phyloP scores from a whole-genome alignment of 2,888 invertebrate species.

The Tridacna crocea region DNA sequence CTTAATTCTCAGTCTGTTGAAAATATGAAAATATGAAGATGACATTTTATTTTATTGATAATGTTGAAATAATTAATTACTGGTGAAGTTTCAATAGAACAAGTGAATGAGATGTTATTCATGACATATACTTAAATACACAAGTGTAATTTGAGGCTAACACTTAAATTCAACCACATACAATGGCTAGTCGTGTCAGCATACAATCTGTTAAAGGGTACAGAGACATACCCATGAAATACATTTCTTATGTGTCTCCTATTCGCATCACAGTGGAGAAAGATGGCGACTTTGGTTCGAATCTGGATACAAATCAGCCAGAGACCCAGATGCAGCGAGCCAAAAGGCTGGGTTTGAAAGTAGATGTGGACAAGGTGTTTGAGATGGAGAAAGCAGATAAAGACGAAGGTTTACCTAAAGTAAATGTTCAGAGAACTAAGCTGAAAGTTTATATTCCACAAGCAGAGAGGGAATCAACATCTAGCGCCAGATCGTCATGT shows the following conservation, averaged over 20 bases:
- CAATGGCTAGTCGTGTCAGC: slow-evolving; percentile 4
- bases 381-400: slow-evolving; percentile 49
- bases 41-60: no score
- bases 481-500: slow-evolving; percentile 55
- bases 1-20: no score
- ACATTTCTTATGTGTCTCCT: slow-evolving; percentile 19
- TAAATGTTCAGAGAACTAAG: slow-evolving; percentile 42
- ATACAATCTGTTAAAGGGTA: slow-evolving; percentile 5
- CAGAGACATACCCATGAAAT: slow-evolving; percentile 2
- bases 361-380: slow-evolving; percentile 55
- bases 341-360: slow-evolving; percentile 54
- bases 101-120: no score
- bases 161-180: no score
- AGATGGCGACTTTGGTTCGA: slow-evolving; percentile 31
- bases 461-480: slow-evolving; percentile 47
- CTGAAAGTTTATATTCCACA: slow-evolving; percentile 62
- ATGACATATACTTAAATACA: no score
- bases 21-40: no score
- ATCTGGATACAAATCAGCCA: slow-evolving; percentile 50
- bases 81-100: no score
- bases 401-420: slow-evolving; percentile 38
- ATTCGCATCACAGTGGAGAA: slow-evolving; percentile 18
- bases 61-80: no score
- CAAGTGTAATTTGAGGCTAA: no score
- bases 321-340: slow-evolving; percentile 64